Evolutionary conservation across 1,140 invertebrate genomes (phyloP).

Genomic region (Coelopa frigida): DNA sequence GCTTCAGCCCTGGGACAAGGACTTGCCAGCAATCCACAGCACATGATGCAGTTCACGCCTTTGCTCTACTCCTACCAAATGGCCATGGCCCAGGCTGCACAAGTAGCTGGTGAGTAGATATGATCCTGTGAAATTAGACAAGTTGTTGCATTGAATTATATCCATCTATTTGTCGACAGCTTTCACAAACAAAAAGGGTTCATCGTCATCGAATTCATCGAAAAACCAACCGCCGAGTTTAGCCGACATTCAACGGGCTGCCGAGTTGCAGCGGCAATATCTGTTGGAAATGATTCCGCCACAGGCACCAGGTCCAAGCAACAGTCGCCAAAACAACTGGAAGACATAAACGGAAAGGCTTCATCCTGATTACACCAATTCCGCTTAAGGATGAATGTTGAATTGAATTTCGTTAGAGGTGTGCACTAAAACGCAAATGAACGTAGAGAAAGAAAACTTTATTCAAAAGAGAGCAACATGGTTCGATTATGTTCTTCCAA

Average conservation of each 20-base stretch:
- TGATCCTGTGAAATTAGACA: neutral
- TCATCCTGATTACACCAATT: too few species aligned
- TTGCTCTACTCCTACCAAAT: slow-evolving; percentile 80
- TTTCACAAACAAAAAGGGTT: slow-evolving; percentile 37
- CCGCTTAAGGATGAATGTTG: too few species aligned
- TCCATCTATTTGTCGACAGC: slow-evolving; percentile 14
- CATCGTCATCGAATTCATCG: slow-evolving; percentile 36
- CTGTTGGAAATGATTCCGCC: slow-evolving; percentile 90
- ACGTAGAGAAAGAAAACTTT: too few species aligned
- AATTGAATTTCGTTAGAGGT: too few species aligned
- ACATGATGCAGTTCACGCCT: slow-evolving; percentile 78
- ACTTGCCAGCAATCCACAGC: slow-evolving; percentile 54
- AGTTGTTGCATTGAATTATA: too few species aligned
- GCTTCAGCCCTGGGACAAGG: slow-evolving; percentile 36
- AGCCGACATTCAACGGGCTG: slow-evolving; percentile 71
- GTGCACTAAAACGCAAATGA: too few species aligned
- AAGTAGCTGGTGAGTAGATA: slow-evolving; percentile 53
- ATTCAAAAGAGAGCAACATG: too few species aligned
- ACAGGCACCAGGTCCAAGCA: slow-evolving; percentile 37
- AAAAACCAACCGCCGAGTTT: slow-evolving; percentile 52
- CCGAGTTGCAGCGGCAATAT: slow-evolving; percentile 90
- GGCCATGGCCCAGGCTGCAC: slow-evolving; percentile 67
- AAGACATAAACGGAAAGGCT: slow-evolving; percentile 29
- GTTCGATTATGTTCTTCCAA: too few species aligned
- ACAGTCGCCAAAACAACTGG: slow-evolving; percentile 44